phyloP scores from a whole-genome alignment of 2,113 vertebrate genomes.

The Engraulis encrasicolus region DNA sequence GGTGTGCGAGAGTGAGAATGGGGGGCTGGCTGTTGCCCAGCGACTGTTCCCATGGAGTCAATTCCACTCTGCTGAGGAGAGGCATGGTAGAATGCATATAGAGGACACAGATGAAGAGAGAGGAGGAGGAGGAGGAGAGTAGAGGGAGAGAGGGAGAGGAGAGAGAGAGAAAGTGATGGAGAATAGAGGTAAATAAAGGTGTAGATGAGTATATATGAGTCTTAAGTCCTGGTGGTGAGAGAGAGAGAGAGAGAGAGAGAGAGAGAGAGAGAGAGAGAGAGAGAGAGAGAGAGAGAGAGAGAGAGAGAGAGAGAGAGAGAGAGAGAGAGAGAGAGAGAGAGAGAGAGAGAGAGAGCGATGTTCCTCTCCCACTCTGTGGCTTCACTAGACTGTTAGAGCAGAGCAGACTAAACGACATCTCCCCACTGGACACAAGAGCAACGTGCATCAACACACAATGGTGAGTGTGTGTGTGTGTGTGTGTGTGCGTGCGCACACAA shows the following conservation, averaged over 20 bases:
- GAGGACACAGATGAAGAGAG: constrained; percentile 22
- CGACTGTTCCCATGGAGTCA: constrained; percentile 45
- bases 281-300: neutral
- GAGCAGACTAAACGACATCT: neutral
- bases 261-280: neutral
- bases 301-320: neutral
- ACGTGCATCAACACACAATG: neutral
- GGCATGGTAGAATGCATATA: constrained; percentile 56
- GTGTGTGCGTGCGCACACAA: neutral
- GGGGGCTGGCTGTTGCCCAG: neutral
- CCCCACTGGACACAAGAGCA: neutral
- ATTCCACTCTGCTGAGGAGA: constrained; percentile 48
- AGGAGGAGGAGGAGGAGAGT: no score
- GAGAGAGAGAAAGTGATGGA: neutral
- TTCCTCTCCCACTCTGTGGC: neutral
- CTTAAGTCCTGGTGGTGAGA: no score
- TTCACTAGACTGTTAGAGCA: neutral
- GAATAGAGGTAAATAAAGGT: no score
- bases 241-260: neutral
- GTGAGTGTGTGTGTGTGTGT: neutral
- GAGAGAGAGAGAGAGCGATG: neutral
- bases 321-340: neutral
- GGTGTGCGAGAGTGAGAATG: no score
- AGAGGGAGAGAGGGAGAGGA: no score
- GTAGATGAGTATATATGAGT: no score